phyloP scores from a whole-genome alignment of 1,140 invertebrate species.

The Hormaphis cornu region DNA sequence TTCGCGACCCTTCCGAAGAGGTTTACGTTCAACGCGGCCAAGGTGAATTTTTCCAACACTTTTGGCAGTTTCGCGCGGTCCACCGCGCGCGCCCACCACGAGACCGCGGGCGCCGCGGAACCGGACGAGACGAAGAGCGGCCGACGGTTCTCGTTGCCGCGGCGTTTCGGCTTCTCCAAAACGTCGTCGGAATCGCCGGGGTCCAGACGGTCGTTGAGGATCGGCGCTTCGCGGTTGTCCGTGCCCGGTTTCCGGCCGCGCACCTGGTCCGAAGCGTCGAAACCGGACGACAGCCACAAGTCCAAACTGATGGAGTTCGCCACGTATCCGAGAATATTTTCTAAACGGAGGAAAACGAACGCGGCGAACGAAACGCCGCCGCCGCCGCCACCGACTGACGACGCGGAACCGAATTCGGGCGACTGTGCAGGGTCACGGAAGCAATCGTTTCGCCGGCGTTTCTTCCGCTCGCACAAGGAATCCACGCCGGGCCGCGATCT shows the following conservation, averaged over 20 bases:
- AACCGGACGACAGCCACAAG: conserved; percentile 23
- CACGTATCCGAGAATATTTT: conserved; percentile 64
- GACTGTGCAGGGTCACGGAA: conserved; percentile 8
- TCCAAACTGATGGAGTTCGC: conserved; percentile 47
- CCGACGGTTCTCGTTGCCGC: conserved; percentile 33
- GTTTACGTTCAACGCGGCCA: conserved; percentile 8
- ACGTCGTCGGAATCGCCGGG: conserved; percentile 45
- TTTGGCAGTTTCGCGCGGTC: background rate
- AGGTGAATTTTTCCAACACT: background rate
- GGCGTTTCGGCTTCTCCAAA: background rate
- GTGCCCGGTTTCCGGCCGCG: background rate
- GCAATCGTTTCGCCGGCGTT: conserved; percentile 13
- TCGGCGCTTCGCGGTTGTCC: background rate
- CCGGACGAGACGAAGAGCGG: conserved; percentile 31
- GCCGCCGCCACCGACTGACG: conserved; percentile 28
- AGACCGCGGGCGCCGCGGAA: background rate
- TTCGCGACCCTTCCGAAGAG: conserved; percentile 11
- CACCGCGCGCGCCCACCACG: background rate
- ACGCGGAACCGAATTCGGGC: background rate
- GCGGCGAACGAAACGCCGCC: conserved; percentile 30
- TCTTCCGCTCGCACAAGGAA: conserved; percentile 7
- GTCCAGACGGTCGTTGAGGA: conserved; percentile 20
- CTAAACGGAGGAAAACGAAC: conserved; percentile 47
- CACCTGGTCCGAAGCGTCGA: conserved; percentile 30
- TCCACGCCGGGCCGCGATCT: background rate